These are phyloP conservation scores for Morpho helenor DNA, from an alignment of 2,888 invertebrate species.

Conservation along the genomic window DNA sequence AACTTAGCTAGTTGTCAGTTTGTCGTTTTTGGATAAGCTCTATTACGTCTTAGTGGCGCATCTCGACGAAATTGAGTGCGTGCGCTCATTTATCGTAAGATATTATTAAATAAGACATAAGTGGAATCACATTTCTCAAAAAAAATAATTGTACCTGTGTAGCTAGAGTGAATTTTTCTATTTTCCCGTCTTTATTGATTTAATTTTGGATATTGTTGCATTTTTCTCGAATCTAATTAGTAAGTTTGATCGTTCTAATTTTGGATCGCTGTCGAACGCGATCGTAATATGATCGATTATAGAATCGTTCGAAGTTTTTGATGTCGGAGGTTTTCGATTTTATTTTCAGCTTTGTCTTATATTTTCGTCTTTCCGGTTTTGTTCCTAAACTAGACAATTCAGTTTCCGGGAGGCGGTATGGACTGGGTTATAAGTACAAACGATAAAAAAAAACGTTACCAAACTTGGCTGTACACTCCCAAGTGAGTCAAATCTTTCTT, in stretches of 20 bases:
- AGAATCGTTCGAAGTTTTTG: constrained; percentile 15
- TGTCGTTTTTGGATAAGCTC: constrained; percentile 55
- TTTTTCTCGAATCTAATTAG: constrained; percentile 32
- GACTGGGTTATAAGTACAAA: constrained; percentile 44
- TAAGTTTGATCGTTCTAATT: constrained; percentile 21
- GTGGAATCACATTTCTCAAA: constrained; percentile 43
- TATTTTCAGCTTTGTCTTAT: constrained; percentile 19
- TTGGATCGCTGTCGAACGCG: constrained; percentile 13
- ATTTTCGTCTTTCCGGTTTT: constrained; percentile 26
- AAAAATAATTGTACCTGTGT: constrained; percentile 63
- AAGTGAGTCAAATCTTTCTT: constrained; percentile 30
- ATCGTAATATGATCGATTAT: constrained; percentile 7
- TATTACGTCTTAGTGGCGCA: constrained; percentile 32
- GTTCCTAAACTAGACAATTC: constrained; percentile 29
- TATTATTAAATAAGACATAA: constrained; percentile 63
- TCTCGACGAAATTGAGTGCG: constrained; percentile 32
- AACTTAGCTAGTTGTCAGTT: constrained; percentile 69
- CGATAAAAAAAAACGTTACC: constrained; percentile 44
- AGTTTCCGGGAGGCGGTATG: constrained; percentile 53
- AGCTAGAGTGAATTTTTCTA: constrained; percentile 72
- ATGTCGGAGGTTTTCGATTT: constrained; percentile 8
- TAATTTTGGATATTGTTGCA: constrained; percentile 61
- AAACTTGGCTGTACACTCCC: constrained; percentile 59
- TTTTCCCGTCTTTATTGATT: constrained; percentile 36
- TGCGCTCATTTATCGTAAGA: constrained; percentile 53